phyloP scores from a whole-genome alignment of 2,113 vertebrate species.

The Cryptomyrus ogoouensis region DNA sequence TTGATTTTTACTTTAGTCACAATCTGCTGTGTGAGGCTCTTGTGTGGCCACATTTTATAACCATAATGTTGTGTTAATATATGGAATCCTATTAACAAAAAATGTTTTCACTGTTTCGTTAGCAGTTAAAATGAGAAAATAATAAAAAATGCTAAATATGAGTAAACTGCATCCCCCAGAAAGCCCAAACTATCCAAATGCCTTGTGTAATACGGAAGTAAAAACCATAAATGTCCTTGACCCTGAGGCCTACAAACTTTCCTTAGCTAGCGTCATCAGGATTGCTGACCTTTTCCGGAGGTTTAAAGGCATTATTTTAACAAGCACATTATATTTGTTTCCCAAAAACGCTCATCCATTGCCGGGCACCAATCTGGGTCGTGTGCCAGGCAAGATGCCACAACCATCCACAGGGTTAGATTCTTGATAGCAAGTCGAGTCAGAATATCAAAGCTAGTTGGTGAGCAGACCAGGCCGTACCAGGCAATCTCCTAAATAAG shows the following conservation, averaged over 20 bases:
- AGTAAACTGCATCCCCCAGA: not conserved
- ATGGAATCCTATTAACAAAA: not conserved
- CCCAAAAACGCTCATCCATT: not conserved
- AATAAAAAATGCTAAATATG: not conserved
- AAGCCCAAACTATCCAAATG: not conserved
- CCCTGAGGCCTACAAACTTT: not conserved
- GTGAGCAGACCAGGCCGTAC: not conserved
- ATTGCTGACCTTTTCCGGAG: not conserved
- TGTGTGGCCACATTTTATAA: not conserved
- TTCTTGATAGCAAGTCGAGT: not conserved
- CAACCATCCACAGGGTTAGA: not conserved
- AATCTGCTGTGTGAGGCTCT: not conserved
- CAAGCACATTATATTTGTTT: not conserved
- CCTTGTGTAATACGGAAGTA: not conserved
- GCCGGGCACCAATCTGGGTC: not conserved
- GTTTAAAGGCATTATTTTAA: not conserved
- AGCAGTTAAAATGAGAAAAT: not conserved
- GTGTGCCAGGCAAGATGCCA: not conserved
- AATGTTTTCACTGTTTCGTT: not conserved
- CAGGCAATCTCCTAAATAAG: not conserved
- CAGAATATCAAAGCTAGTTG: not conserved
- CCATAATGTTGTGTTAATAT: not conserved
- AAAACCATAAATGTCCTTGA: not conserved
- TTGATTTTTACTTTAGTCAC: not conserved
- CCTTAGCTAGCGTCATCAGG: not conserved